phyloP scores from a whole-genome alignment of 2,888 invertebrate genomes.

The Cremastobaeus sp. region DNA sequence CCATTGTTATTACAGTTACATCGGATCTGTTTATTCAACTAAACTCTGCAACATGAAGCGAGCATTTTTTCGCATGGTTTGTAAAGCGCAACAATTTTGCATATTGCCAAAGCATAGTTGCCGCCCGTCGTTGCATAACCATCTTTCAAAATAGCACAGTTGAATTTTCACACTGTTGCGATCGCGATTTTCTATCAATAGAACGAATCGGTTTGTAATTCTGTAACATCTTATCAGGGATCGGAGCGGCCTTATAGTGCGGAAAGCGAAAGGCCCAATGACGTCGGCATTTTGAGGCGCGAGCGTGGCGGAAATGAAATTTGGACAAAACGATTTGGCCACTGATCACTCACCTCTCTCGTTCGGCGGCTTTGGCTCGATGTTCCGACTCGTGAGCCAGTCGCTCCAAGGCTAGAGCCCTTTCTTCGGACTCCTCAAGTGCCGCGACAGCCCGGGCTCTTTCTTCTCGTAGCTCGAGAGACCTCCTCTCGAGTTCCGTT shows the following conservation, averaged over 20 bases:
- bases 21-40: too few species aligned
- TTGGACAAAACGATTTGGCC: conserved; percentile 27
- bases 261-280: conserved; percentile 56
- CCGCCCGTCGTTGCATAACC: too few species aligned
- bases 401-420: conserved; percentile 90
- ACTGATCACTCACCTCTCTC: conserved; percentile 79
- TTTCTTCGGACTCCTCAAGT: conserved; percentile 93
- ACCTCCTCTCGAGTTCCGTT: conserved; percentile 89
- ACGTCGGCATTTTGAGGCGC: conserved; percentile 9
- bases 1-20: too few species aligned
- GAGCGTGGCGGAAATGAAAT: conserved; percentile 50
- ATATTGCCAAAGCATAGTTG: too few species aligned
- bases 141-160: too few species aligned
- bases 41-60: too few species aligned
- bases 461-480: conserved; percentile 87
- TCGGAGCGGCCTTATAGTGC: conserved; percentile 11
- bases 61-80: too few species aligned
- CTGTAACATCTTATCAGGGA: not conserved
- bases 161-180: too few species aligned
- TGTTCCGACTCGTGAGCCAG: conserved; percentile 80
- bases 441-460: conserved; percentile 88
- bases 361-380: conserved; percentile 75
- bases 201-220: not conserved
- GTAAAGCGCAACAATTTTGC: too few species aligned
- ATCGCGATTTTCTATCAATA: too few species aligned